phyloP scores from a whole-genome alignment of 1,140 invertebrate species.

The Condylostylus longicornis region DNA sequence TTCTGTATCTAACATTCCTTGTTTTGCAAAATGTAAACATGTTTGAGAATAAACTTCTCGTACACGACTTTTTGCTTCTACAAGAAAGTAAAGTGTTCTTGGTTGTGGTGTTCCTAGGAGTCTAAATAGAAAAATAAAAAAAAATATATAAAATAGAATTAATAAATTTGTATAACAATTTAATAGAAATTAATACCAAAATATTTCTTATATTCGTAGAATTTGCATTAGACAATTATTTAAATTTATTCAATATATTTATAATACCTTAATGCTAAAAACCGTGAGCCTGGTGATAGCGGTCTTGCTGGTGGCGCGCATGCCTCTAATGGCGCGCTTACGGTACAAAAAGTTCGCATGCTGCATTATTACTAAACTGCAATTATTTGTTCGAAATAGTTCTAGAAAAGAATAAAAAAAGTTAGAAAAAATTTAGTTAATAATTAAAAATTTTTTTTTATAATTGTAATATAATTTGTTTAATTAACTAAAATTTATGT shows the following conservation, averaged over 20 bases:
- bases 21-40: slow-evolving; percentile 56
- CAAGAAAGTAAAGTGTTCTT: slow-evolving; percentile 33
- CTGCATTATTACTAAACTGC: slow-evolving; percentile 33
- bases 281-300: slow-evolving; percentile 31
- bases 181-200: neutral
- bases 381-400: slow-evolving; percentile 27
- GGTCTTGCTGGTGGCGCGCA: slow-evolving; percentile 34
- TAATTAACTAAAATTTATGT: too few species aligned
- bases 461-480: too few species aligned
- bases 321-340: slow-evolving; percentile 34
- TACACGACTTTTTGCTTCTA: slow-evolving; percentile 64
- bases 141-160: slow-evolving; percentile 1
- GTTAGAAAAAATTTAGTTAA: neutral
- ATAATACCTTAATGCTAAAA: slow-evolving; percentile 30
- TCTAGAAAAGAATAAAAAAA: slow-evolving; percentile 12
- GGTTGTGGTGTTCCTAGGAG: slow-evolving; percentile 31
- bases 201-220: neutral
- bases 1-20: slow-evolving; percentile 67
- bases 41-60: slow-evolving; percentile 69
- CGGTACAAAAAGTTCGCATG: slow-evolving; percentile 34
- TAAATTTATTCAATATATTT: neutral
- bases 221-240: neutral
- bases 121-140: slow-evolving; percentile 11
- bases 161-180: neutral
- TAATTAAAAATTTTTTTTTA: neutral